Base-by-base conservation (phyloP, 2,888 invertebrate species). In the Oxycera nigricornis region DNA sequence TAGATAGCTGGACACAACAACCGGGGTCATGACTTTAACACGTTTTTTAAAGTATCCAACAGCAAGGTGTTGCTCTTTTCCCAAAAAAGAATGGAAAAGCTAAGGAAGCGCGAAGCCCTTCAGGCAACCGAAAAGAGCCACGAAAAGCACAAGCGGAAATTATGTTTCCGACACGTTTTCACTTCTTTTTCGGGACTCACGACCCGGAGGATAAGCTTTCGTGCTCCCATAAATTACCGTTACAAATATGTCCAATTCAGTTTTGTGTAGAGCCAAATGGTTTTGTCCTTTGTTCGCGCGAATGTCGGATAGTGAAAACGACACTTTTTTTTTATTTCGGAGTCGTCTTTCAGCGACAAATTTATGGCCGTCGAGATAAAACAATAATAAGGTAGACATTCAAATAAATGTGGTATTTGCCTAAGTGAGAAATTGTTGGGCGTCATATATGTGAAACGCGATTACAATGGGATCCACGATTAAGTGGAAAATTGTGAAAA, bases 111-210 rank as follows among this genome's bases (percentile, higher is more conserved):
- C 59, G 67, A 39, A 9, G 24, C 46, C 22, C 11, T 30, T 50
- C 22, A 52, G 7, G 28, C 28, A 14, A 30, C 3, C 55, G 50
- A 57, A 35, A 39, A 59, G 59, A 24, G 30, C 55, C 72, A 68
- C 52, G 72, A 72, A 61, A 72, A 72, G 72, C 59, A 72, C 76
- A 76, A 76, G 41, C 73, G 76, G 76, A 76, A 76, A 76, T 76
- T 76, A 76, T 76, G 65, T 73, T 76, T 76, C 76, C 76, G 76
- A 73, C 72, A 72, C 65, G 52, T 72, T 76, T 76, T 68, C 52
- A 50, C 22, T 55, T 22, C 30, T 55, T 70, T 72, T 72, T 61
- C 72, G 39, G 72, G 30, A 28, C 28, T 55, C 28, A 46, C 28
- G 30, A 17, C 39, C 52, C 39, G 26, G 30, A 26, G 72, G 41